phyloP scores from a whole-genome alignment of 1,140 invertebrate species.

The Eurosta solidaginis region DNA sequence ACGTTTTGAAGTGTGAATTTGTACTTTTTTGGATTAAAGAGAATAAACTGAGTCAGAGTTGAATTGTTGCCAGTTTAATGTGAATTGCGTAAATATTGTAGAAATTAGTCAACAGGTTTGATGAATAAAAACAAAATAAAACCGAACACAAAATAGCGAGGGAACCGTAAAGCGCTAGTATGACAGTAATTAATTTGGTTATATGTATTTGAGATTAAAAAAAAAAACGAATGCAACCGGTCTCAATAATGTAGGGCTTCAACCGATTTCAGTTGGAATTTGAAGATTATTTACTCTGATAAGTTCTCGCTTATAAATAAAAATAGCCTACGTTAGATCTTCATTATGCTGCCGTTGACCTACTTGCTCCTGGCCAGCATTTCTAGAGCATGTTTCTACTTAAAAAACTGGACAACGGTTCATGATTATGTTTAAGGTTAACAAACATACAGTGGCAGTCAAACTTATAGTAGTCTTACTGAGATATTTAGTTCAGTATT shows the following conservation, averaged over 20 bases:
- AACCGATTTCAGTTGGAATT: background rate
- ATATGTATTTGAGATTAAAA: background rate
- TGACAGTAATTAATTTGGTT: conserved; percentile 20
- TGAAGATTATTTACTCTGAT: background rate
- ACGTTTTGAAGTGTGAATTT: conserved; percentile 12
- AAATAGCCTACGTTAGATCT: background rate
- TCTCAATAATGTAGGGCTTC: background rate
- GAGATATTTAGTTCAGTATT: too few relatives aligned
- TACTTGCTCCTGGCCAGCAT: background rate
- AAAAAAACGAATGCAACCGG: background rate
- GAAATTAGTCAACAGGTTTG: conserved; percentile 20
- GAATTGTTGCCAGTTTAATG: background rate
- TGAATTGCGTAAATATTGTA: background rate
- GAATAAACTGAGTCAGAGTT: background rate
- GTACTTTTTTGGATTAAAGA: background rate
- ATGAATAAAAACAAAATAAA: background rate
- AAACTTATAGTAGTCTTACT: too few relatives aligned
- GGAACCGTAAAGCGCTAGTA: background rate
- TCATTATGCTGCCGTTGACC: background rate
- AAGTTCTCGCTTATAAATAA: background rate
- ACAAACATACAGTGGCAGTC: too few relatives aligned
- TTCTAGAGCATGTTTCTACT: background rate
- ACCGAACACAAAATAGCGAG: background rate
- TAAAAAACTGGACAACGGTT: too few relatives aligned
- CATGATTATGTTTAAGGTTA: too few relatives aligned